Percentiles rank a stretch among this genome's conserved stretches.
These are phyloP conservation scores for fruit fly (Drosophila melanogaster) DNA, from an alignment of 1,140 invertebrate species.

Conservation along the genomic window DNA sequence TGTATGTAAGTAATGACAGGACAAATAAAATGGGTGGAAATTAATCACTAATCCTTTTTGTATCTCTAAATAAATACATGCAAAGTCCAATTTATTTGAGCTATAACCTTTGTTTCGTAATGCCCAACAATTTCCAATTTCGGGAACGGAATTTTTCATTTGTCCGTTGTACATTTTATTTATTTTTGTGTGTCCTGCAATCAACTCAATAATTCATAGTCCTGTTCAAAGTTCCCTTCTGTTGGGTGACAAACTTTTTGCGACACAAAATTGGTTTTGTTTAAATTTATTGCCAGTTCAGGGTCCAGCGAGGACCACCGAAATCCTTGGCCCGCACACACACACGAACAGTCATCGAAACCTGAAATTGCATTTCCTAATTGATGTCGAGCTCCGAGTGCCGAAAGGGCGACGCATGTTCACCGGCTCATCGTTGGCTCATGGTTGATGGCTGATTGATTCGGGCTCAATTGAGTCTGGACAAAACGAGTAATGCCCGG, in stretches of 20 bases:
- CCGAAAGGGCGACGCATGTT: conserved; percentile 33
- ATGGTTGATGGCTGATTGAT: conserved; percentile 44
- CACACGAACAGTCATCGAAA: conserved; percentile 28
- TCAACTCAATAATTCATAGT: conserved; percentile 37
- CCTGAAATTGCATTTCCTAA: conserved; percentile 53
- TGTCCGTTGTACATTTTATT: not conserved
- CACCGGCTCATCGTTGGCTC: conserved; percentile 21
- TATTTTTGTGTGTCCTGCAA: conserved; percentile 14
- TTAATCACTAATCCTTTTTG: too few species aligned
- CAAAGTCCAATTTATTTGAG: too few species aligned
- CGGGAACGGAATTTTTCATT: conserved; percentile 13
- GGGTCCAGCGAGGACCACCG: conserved; percentile 15
- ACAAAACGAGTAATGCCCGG: conserved; percentile 22
- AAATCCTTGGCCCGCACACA: conserved; percentile 9
- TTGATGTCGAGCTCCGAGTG: conserved; percentile 38
- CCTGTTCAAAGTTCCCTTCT: conserved; percentile 11
- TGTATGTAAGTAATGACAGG: too few species aligned
- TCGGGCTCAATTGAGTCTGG: conserved; percentile 40
- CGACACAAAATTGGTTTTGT: conserved; percentile 41
- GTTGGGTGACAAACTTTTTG: conserved; percentile 40
- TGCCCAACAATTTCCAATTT: not conserved
- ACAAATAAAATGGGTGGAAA: not conserved
- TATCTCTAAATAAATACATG: too few species aligned
- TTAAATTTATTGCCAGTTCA: conserved; percentile 44
- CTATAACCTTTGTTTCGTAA: too few species aligned